Evolutionary conservation across 2,797 vertebrate species (phyloP), one percentile per base, ranked within the genome.

Genomic region (Moxostoma hubbsi): DNA sequence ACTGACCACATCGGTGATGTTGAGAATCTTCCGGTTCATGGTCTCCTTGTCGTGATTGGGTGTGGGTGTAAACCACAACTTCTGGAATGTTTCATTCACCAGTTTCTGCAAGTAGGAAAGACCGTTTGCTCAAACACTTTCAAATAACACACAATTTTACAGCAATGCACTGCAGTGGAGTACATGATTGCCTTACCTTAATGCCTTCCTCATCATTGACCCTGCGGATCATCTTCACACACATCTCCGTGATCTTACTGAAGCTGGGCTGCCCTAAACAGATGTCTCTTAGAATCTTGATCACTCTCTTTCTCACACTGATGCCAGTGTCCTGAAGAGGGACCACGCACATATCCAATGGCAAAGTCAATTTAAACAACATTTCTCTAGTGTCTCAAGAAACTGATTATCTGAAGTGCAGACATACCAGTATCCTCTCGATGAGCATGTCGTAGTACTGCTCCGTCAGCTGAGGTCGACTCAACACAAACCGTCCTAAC

Each of bases 381-480:
- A 36, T 36, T 36, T 36, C 36, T 36, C 36, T 36, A 36, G 36
- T 36, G 36, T 36, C 36, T 36, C 36, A 36, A 36, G 36, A 36
- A 36, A 36, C 36, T 36, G 36, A 36, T 36, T 36, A 36, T 36
- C 36, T 36, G 36, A 36, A 36, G 36, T 4, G 45, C 53, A 45
- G 8, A 24, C 76, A 6, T 65, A 98, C 97, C 96, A 98, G 90
- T 93, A 99, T 99, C 90, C 97, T 95, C 90, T 98, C 97, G 74
- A 98, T 97, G 82, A 99, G 94, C 97, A 99, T 99, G 84, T 99
- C 97, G 50, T 98, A 99, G 95, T 99, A 99, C 94, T 99, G 97
- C 90, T 98, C 97, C 51, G 97, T 98, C 89, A 99, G 96, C 87
- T 98, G 97, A 80, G 97, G 97, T 86, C 97, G 94, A 89, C 96